Base-by-base conservation (phyloP, 1,140 invertebrate genomes). In the Condylostylus longicornis region DNA sequence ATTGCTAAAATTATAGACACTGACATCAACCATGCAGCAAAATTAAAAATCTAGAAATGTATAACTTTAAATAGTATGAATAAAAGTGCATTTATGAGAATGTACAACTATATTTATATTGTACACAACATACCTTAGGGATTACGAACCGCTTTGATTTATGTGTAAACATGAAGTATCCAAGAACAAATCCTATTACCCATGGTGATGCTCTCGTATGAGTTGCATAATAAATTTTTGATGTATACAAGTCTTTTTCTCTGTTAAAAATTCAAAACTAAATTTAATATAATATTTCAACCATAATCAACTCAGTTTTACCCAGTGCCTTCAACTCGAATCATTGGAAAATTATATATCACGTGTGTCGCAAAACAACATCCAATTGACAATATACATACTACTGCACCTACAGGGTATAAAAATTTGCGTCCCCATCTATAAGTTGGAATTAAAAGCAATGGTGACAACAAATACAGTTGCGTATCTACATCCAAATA, bases 401-500 rank as follows among this genome's bases (percentile, higher is more conserved):
- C n/a, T n/a, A n/a, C n/a, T n/a, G n/a, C n/a, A n/a, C n/a, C n/a
- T n/a, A n/a, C n/a, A n/a, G n/a, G n/a, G n/a, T n/a, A n/a, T n/a
- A n/a, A n/a, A n/a, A n/a, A n/a, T n/a, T n/a, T n/a, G n/a, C n/a
- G n/a, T 19, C 65, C 61, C 67, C 70, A 76, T 38, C 64, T 70
- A 67, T 71, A 75, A 18, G 79, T 53, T 4, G 69, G 66, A 50
- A 74, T 74, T 34, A 84, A 67, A 25, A 89, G 64, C 12, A 83
- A 53, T 1, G 82, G 77, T 5, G 79, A 74, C 5, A 86, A 51
- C 31, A 84, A 62, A 53, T 84, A 85, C 33, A 88, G 65, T 55
- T 88, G 84, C 44, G 83, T 84, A 49, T 90, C 84, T 33, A 82
- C 82, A 2, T 82, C 75, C 30, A 91, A 62, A 49, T 88, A 90